Evolutionary conservation across 2,888 invertebrate species (phyloP).

Genomic region (Clanis bilineata): DNA sequence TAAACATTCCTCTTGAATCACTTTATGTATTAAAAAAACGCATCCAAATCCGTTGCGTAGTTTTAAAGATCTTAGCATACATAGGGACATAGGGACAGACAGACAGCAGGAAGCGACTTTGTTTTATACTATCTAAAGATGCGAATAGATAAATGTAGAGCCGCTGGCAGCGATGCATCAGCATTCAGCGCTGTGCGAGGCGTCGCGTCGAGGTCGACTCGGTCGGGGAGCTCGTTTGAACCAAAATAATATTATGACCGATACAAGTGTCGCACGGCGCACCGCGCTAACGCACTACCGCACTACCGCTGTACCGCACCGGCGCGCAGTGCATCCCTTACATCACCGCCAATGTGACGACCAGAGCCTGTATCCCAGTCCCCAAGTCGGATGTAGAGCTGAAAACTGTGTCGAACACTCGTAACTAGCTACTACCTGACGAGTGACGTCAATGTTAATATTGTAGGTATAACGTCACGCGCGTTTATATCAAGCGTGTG

Average conservation of each 20-base stretch:
- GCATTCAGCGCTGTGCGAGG: too few species aligned
- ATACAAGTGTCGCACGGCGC: background rate
- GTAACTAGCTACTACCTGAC: too few species aligned
- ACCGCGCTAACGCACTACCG: too few species aligned
- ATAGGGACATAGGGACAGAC: too few species aligned
- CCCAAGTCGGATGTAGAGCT: background rate
- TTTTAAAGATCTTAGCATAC: too few species aligned
- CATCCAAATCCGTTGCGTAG: too few species aligned
- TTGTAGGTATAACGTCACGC: conserved; percentile 25
- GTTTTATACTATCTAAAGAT: background rate
- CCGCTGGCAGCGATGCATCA: background rate
- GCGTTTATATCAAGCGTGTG: background rate
- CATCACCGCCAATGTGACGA: background rate
- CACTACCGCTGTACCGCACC: too few species aligned
- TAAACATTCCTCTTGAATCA: too few species aligned
- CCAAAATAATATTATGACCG: conserved; percentile 32
- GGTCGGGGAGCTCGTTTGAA: conserved; percentile 37
- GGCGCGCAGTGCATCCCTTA: background rate
- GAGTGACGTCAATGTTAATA: conserved; percentile 38
- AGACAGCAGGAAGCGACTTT: too few species aligned
- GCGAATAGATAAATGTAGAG: background rate
- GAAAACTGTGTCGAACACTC: conserved; percentile 21
- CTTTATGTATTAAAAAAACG: too few species aligned
- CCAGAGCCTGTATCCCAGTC: background rate
- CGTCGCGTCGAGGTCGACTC: conserved; percentile 35